Conservation (phyloP, 35 echinoderm and acorn worm genomes). For the Amphiura filiformis region DNA sequence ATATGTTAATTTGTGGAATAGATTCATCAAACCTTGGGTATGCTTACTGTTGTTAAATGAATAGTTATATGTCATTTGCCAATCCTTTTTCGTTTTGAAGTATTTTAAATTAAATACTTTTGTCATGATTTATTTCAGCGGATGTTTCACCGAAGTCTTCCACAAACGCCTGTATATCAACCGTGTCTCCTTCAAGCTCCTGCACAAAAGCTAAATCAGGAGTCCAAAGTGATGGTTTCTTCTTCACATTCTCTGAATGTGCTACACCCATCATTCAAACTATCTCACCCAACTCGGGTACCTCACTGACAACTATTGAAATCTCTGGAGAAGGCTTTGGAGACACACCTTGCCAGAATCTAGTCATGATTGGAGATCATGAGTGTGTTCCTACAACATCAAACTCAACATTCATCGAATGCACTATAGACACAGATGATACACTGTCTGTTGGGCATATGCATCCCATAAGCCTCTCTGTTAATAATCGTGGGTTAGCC, state of each 20-base stretch:
- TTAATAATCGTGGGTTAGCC: constrained; percentile 69
- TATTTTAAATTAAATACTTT: too few relatives aligned
- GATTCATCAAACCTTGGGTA: neutral
- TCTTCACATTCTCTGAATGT: constrained; percentile 68
- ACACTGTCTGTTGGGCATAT: constrained; percentile 45
- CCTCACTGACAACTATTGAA: constrained; percentile 51
- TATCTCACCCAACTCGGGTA: constrained; percentile 65
- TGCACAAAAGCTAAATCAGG: too few relatives aligned
- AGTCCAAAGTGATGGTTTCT: too few relatives aligned
- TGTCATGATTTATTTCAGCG: too few relatives aligned
- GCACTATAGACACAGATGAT: constrained; percentile 57
- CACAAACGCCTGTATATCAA: neutral
- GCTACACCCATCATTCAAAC: constrained; percentile 60
- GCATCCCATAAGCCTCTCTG: constrained; percentile 57
- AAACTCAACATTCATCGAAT: constrained; percentile 34
- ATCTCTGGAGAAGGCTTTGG: constrained; percentile 79
- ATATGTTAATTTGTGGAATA: neutral
- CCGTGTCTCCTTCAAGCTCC: too few relatives aligned
- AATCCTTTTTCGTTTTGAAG: too few relatives aligned
- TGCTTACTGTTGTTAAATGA: neutral
- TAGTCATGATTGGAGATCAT: constrained; percentile 63
- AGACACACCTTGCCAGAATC: constrained; percentile 49
- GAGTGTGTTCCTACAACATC: constrained; percentile 28
- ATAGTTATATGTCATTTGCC: neutral
- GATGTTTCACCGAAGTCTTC: neutral